Evolutionary conservation across 2,113 vertebrate genomes (phyloP), one percentile per base, ranked within the genome.

Genomic region (Rhineura floridana): DNA sequence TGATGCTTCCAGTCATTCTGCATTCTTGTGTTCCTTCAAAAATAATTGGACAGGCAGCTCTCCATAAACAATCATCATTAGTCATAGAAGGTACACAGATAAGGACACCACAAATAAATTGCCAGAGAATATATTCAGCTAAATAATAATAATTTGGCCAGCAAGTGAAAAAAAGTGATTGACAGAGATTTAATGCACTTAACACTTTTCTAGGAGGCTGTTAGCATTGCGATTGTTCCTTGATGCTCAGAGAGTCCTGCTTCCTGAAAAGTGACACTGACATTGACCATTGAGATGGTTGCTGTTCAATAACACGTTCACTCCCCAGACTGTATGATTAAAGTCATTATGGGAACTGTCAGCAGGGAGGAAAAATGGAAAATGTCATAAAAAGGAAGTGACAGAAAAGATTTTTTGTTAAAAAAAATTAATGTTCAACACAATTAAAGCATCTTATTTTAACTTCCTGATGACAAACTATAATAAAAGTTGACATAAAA

Each of bases 1-100:
- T 98, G 98, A 99, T 98, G 98, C 98, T 99, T 98, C 97, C 97
- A 98, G 98, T 99, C 98, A 98, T 98, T 98, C 98, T 98, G 98
- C 98, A 99, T 99, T 98, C 98, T 97, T 98, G 98, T 98, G 98
- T 98, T 98, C 97, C 98, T 99, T 98, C 98, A 98, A 98, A 99
- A 99, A 99, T 99, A 99, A 99, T 98, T 99, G 98, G 98, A 98
- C 97, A 98, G 98, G 98, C 98, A 98, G 97, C 98, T 98, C 98
- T 98, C 96, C 97, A 97, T 97, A 97, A 98, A 98, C 98, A 97
- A 98, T 97, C 97, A 96, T 97, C 97, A 97, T 97, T 97, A 97
- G 97, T 95, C 94, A 95, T 92, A 96, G 87, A 94, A 91, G 39
- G 95, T 97, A 97, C 96, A 97, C 96, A 97, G 95, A 96, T 94